Percentiles rank a stretch among this genome's conserved stretches.
phyloP scores from a whole-genome alignment of 2,113 vertebrate species.

The Microcebus griseorufus region DNA sequence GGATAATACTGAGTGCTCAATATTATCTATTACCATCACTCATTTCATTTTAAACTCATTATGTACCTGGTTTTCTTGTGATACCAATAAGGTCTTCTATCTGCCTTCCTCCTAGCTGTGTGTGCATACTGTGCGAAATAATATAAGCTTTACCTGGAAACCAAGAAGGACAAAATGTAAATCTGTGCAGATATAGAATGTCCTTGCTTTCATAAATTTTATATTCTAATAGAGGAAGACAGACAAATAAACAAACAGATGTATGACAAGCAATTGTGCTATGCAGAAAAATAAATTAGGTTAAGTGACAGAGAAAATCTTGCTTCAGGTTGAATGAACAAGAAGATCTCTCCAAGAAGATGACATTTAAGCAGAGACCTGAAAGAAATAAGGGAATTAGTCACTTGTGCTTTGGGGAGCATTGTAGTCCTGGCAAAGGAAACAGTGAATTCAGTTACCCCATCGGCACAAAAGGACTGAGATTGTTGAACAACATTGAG shows the following conservation, averaged over 20 bases:
- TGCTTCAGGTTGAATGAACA: background rate
- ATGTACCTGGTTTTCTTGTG: background rate
- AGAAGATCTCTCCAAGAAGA: background rate
- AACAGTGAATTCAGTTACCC: background rate
- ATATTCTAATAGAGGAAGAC: background rate
- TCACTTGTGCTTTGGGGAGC: rapidly evolving
- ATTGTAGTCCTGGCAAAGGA: background rate
- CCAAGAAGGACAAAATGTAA: background rate
- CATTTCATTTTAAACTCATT: background rate
- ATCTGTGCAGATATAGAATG: background rate
- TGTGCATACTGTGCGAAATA: background rate
- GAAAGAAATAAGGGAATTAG: background rate
- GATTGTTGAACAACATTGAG: background rate
- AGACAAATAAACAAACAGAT: background rate
- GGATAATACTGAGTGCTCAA: background rate
- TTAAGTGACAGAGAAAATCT: background rate
- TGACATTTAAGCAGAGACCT: background rate
- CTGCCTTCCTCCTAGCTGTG: background rate
- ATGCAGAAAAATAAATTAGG: background rate
- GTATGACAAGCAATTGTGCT: background rate
- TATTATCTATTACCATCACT: background rate
- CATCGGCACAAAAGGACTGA: background rate
- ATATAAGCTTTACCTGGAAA: background rate
- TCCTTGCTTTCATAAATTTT: background rate
- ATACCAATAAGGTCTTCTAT: background rate